phyloP scores from a whole-genome alignment of 1,140 invertebrate genomes.

The Nymphalis io region DNA sequence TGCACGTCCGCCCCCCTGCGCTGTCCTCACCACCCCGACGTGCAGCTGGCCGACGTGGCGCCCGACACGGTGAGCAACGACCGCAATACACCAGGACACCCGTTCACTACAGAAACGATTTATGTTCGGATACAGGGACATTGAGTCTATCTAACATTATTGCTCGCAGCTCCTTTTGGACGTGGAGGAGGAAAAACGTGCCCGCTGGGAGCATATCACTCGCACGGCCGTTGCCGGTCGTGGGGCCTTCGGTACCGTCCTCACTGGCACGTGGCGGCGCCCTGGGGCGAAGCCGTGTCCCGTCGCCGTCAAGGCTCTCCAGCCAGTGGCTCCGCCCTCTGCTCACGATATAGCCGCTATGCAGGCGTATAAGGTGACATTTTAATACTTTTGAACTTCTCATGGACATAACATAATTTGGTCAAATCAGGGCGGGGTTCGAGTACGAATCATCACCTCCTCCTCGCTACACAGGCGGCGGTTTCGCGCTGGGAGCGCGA shows the following conservation, averaged over 20 bases:
- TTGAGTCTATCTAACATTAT: not conserved
- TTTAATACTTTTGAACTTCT: not conserved
- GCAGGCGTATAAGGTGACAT: slow-evolving; percentile 89
- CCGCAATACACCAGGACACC: too few relatives aligned
- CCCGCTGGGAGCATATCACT: slow-evolving; percentile 90
- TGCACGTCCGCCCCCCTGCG: slow-evolving; percentile 82
- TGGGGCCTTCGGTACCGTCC: slow-evolving; percentile 98
- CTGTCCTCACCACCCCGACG: slow-evolving; percentile 89
- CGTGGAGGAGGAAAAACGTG: slow-evolving; percentile 89
- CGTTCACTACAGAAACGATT: too few relatives aligned
- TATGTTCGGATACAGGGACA: too few relatives aligned
- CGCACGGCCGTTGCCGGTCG: slow-evolving; percentile 92
- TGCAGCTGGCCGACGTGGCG: slow-evolving; percentile 87
- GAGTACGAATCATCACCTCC: too few relatives aligned
- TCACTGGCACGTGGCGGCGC: slow-evolving; percentile 88
- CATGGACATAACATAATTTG: too few relatives aligned
- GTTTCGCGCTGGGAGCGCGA: slow-evolving; percentile 95
- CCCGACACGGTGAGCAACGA: slow-evolving; percentile 78
- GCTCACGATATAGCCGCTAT: slow-evolving; percentile 87
- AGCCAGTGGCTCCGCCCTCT: slow-evolving; percentile 93
- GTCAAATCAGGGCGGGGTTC: too few relatives aligned
- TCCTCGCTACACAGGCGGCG: too few relatives aligned
- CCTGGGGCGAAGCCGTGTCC: slow-evolving; percentile 81
- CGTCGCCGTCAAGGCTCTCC: slow-evolving; percentile 97
- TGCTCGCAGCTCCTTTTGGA: slow-evolving; percentile 90